Evolutionary conservation across 2,888 invertebrate genomes (phyloP), one percentile per base, ranked within the genome.

Genomic region (Agrilus cyanescens): DNA sequence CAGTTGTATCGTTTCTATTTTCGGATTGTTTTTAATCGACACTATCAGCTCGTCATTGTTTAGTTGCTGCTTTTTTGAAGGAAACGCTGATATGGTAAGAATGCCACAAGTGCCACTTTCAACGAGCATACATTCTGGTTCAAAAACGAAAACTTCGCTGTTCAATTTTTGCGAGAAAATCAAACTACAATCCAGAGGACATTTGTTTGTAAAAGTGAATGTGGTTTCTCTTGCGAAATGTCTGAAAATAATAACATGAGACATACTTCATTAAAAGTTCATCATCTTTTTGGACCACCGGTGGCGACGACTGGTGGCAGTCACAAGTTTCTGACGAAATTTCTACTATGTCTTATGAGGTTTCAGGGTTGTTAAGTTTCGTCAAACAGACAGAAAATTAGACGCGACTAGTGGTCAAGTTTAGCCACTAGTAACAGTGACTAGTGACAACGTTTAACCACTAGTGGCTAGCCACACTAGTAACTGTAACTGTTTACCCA

Each of bases 1-100:
- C 5, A 80, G 56, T 49, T 69, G 62, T 8, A 78, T 67, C 4
- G 59, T 56, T 30, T 75, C 66, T 31, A 76, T 68, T 50, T 70
- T 68, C 1, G 79, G 77, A 57, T 80, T 80, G 53, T 78, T 70
- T 54, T 72, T 72, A 3, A 76, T 56, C 3, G 63, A 57, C 2
- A 71, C 44, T 2, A 63, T 50, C 12, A 72, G 45, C 14, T 46
- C 51, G 34, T 62, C 60, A 1, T 53, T 46, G 38, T 61, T 55
- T 8, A 25, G 10, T 2, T 40, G 42, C n/a, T 67, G 67, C 2
- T 60, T 40, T 41, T 55, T 53, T 2, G 42, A 50, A 1, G 67
- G 65, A 36, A 52, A 51, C 1, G 68, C 65, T 10, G 54, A 56
- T 7, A 72, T 41, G 6, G 46, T 44, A 4, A 70, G 12, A 7